phyloP scores from a whole-genome alignment of 2,113 vertebrate genomes.

The Eretmochelys imbricata region DNA sequence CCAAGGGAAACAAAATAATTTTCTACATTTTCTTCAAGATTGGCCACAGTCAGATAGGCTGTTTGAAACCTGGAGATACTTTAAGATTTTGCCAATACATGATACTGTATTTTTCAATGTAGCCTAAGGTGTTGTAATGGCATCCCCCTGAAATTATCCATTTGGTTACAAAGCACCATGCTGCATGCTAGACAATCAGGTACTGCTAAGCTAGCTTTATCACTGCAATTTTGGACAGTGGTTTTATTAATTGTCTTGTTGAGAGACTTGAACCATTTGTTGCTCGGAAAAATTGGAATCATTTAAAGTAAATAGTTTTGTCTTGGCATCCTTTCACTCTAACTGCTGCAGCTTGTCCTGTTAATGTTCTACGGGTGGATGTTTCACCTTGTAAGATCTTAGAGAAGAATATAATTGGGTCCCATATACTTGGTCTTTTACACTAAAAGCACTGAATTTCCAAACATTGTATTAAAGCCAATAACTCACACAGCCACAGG shows the following conservation, averaged over 20 bases:
- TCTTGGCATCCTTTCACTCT: slow-evolving; percentile 65
- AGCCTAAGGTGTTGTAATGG: neutral
- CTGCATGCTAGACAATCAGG: slow-evolving; percentile 45
- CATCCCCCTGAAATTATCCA: neutral
- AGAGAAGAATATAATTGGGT: slow-evolving; percentile 54
- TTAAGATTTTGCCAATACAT: neutral
- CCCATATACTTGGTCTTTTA: slow-evolving; percentile 45
- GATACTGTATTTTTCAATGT: neutral
- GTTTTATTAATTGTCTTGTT: slow-evolving; percentile 75
- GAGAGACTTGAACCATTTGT: slow-evolving; percentile 79
- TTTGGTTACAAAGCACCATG: slow-evolving; percentile 29
- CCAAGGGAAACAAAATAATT: neutral
- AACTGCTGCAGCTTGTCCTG: slow-evolving; percentile 65
- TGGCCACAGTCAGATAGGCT: neutral
- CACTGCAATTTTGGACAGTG: slow-evolving; percentile 66
- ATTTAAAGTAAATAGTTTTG: slow-evolving; percentile 75
- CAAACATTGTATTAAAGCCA: slow-evolving; percentile 49
- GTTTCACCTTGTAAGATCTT: slow-evolving; percentile 42
- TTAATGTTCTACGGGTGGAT: slow-evolving; percentile 51
- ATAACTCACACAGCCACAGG: slow-evolving; percentile 41
- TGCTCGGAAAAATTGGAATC: slow-evolving; percentile 70
- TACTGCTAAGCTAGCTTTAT: slow-evolving; percentile 35
- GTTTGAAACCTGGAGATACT: slow-evolving; percentile 11
- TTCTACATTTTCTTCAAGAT: neutral
- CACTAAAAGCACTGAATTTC: slow-evolving; percentile 61